Percentiles rank a stretch among this genome's conserved stretches.
phyloP scores from a whole-genome alignment of 2,113 vertebrate genomes.

The Pungitius pungitius region DNA sequence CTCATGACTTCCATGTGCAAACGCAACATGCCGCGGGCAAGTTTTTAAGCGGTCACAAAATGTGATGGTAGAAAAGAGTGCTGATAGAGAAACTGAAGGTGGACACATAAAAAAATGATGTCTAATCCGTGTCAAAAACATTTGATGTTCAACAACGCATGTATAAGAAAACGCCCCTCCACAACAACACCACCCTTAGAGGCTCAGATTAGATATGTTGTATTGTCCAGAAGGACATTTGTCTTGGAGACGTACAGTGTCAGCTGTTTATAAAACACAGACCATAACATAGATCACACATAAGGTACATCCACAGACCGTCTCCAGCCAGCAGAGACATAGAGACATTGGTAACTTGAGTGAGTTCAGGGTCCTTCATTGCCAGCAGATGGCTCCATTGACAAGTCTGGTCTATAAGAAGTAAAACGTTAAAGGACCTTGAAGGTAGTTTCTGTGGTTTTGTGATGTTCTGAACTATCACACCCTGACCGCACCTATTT shows the following conservation, averaged over 20 bases:
- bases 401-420: not conserved
- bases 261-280: too few relatives aligned
- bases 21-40: slow-evolving; percentile 17
- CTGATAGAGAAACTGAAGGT: not conserved
- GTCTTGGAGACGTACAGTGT: too few relatives aligned
- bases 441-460: not conserved
- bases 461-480: not conserved
- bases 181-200: not conserved
- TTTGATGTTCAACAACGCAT: not conserved
- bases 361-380: not conserved
- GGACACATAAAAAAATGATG: not conserved
- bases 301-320: too few relatives aligned
- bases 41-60: slow-evolving; percentile 1
- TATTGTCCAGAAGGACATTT: too few relatives aligned
- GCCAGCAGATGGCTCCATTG: slow-evolving; percentile 58
- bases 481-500: not conserved
- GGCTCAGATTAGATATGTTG: too few relatives aligned
- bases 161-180: too few relatives aligned
- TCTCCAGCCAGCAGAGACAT: too few relatives aligned
- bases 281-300: too few relatives aligned
- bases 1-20: slow-evolving; percentile 25
- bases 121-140: not conserved
- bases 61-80: not conserved
- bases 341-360: too few relatives aligned
- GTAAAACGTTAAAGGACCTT: not conserved